phyloP scores from a whole-genome alignment of 2,113 vertebrate species.

The Chitala chitala region DNA sequence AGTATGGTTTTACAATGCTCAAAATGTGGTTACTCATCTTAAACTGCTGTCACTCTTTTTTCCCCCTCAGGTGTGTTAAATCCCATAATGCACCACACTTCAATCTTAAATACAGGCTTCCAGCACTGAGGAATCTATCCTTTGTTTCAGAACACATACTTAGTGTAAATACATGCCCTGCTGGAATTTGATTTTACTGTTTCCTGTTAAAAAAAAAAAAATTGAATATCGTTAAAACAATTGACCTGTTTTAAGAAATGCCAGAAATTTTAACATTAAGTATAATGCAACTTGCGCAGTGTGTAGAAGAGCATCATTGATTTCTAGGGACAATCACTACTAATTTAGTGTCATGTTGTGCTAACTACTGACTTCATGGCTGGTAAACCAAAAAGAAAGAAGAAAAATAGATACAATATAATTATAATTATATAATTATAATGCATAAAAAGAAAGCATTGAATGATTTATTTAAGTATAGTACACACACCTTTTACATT shows the following conservation, averaged over 20 bases:
- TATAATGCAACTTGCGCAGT: not conserved
- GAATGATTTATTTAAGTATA: no score
- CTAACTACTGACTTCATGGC: not conserved
- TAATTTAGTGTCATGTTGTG: not conserved
- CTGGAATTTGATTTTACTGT: not conserved
- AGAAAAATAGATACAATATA: not conserved
- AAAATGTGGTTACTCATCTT: not conserved
- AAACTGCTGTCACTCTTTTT: not conserved
- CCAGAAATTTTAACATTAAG: not conserved
- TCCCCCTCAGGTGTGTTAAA: not conserved
- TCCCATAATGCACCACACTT: not conserved
- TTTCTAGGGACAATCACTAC: not conserved
- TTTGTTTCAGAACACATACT: not conserved
- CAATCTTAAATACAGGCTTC: not conserved
- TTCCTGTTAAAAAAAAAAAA: not conserved
- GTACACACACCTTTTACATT: no score
- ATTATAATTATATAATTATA: not conserved
- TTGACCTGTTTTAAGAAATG: not conserved
- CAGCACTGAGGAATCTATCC: not conserved
- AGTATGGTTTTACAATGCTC: not conserved
- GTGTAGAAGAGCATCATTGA: not conserved
- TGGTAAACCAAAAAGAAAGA: not conserved
- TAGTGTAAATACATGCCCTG: not conserved
- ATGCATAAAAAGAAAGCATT: no score
- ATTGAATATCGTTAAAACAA: not conserved